Evolutionary conservation across 92 coral and sea anemone species (phyloP).

Genomic region (Porites divaricata): DNA sequence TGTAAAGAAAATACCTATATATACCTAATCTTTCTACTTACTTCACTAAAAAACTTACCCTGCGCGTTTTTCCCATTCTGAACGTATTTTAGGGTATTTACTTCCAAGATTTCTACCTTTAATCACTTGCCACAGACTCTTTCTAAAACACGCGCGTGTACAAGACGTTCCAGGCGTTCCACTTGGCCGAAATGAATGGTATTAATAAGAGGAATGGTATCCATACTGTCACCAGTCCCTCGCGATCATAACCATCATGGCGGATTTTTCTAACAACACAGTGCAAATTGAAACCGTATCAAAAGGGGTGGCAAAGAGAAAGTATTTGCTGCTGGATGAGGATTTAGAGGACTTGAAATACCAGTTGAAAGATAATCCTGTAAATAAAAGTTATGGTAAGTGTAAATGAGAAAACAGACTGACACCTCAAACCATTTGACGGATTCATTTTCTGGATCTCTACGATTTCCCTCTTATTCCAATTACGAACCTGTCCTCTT

Average conservation of each 20-base stretch:
- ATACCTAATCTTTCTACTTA: not conserved
- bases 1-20: not conserved
- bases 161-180: slow-evolving; percentile 41
- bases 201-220: slow-evolving; percentile 4
- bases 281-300: slow-evolving; percentile 39
- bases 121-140: slow-evolving; percentile 32
- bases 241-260: slow-evolving; percentile 34
- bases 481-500: not conserved
- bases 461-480: too few species aligned
- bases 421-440: not conserved
- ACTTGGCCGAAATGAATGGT: not conserved
- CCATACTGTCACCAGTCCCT: slow-evolving; percentile 13
- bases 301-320: slow-evolving; percentile 82
- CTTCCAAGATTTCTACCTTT: slow-evolving; percentile 6
- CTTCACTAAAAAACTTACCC: slow-evolving; percentile 27
- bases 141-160: slow-evolving; percentile 44
- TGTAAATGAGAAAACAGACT: not conserved
- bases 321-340: slow-evolving; percentile 73
- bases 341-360: slow-evolving; percentile 72
- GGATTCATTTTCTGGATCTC: not conserved
- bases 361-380: slow-evolving; percentile 70
- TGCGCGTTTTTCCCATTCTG: slow-evolving; percentile 58
- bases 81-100: not conserved
- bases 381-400: slow-evolving; percentile 79
- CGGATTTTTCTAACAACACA: slow-evolving; percentile 6